A percentile compares a stretch with the other conserved stretches of the same genome.
These are phyloP conservation scores for Magallana angulata DNA, from an alignment of 1,140 invertebrate genomes.

Conservation along the genomic window DNA sequence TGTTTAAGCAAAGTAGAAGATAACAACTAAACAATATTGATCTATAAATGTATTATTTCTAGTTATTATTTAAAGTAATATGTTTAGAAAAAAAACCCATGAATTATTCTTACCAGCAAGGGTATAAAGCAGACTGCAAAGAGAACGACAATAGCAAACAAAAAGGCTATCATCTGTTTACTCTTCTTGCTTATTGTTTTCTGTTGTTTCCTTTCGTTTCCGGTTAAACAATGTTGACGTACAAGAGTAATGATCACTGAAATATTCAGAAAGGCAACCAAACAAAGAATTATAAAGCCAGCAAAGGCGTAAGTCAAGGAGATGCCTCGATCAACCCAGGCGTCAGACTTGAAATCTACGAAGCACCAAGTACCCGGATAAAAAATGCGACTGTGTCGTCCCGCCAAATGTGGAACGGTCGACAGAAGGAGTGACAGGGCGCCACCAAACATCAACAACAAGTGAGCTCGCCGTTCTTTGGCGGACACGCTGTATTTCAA, in stretches of 20 bases:
- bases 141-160: not conserved
- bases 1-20: no score
- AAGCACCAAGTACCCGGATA: slow-evolving; percentile 80
- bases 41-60: no score
- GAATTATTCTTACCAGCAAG: not conserved
- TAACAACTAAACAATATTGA: no score
- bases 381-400: slow-evolving; percentile 71
- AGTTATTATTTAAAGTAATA: no score
- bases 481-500: slow-evolving; percentile 75
- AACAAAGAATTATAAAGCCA: slow-evolving; percentile 56
- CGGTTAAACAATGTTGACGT: not conserved
- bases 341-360: slow-evolving; percentile 71
- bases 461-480: slow-evolving; percentile 63
- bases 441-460: slow-evolving; percentile 67
- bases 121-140: slow-evolving; percentile 2
- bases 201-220: not conserved
- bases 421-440: slow-evolving; percentile 69
- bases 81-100: no score
- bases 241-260: not conserved
- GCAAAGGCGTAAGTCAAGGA: slow-evolving; percentile 69
- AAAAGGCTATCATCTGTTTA: not conserved
- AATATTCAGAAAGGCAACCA: not conserved
- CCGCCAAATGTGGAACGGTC: slow-evolving; percentile 75
- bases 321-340: slow-evolving; percentile 60
- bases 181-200: not conserved